Conservation (phyloP, 37 sponge, comb jelly and placozoan species). For the Eunapius fragilis region DNA sequence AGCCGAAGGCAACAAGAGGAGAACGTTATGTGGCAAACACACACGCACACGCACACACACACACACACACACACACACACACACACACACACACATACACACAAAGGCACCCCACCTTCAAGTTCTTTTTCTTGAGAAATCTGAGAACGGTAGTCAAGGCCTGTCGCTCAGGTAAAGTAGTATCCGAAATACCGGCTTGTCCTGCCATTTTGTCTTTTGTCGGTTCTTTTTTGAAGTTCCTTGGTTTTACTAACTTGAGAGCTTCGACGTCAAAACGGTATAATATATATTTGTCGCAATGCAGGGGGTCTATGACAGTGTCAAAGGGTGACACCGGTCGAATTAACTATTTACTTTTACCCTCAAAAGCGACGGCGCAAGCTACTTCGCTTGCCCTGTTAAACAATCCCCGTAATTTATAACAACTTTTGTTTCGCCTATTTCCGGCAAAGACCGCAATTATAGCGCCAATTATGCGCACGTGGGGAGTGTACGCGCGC, state of each 20-base stretch:
- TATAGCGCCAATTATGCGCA: too few relatives aligned
- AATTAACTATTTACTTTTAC: slow-evolving; percentile 5
- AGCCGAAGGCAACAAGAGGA: too few relatives aligned
- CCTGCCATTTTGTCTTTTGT: slow-evolving; percentile 10
- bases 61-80: too few relatives aligned
- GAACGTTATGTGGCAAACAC: too few relatives aligned
- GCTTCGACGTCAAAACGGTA: slow-evolving; percentile 20
- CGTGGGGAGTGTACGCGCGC: not conserved
- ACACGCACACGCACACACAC: too few relatives aligned
- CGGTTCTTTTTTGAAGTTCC: not conserved
- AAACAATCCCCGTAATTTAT: not conserved
- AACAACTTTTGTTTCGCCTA: not conserved
- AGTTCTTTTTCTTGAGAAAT: slow-evolving; percentile 69
- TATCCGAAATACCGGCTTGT: slow-evolving; percentile 3
- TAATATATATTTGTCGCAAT: slow-evolving; percentile 6
- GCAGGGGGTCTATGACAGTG: slow-evolving; percentile 15
- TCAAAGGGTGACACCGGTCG: slow-evolving; percentile 72
- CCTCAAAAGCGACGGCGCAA: not conserved
- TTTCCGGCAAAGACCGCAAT: not conserved
- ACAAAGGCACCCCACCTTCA: slow-evolving; percentile 55
- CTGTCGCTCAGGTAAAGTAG: slow-evolving; percentile 40
- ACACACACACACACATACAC: too few relatives aligned
- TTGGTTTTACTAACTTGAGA: not conserved
- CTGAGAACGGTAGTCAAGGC: slow-evolving; percentile 67
- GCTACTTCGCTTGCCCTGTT: not conserved